Percentiles rank a stretch among this genome's conserved stretches.
phyloP scores from a whole-genome alignment of 2,113 vertebrate genomes.

The Ellobius talpinus region DNA sequence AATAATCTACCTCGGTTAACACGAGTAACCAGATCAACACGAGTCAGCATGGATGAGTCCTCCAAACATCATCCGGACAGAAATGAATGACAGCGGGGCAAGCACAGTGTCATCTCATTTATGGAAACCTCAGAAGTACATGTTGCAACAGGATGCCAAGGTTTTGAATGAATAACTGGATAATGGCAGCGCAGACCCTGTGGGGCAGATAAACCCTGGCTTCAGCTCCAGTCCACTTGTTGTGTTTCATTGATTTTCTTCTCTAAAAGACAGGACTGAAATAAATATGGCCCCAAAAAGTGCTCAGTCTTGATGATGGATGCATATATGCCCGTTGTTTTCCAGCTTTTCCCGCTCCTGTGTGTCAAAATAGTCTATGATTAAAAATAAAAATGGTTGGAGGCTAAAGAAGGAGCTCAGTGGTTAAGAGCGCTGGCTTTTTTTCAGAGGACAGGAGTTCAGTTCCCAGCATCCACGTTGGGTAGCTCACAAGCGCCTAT shows the following conservation, averaged over 20 bases:
- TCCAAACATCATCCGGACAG: background rate
- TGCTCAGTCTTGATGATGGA: background rate
- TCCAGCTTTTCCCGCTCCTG: background rate
- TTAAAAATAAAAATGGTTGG: slow-evolving; percentile 30
- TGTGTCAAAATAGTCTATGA: background rate
- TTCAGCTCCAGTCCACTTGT: background rate
- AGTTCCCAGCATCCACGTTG: background rate
- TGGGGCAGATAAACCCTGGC: background rate
- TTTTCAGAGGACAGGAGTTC: background rate
- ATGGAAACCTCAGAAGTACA: background rate
- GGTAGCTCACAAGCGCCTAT: background rate
- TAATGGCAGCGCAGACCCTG: background rate
- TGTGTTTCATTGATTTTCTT: background rate
- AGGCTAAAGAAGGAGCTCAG: background rate
- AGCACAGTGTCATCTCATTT: background rate
- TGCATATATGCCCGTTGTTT: background rate
- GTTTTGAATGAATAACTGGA: background rate
- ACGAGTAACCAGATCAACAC: background rate
- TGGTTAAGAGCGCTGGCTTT: background rate
- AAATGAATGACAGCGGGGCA: background rate
- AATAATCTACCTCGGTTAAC: slow-evolving; percentile 14
- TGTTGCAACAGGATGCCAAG: background rate
- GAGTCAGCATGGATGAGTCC: background rate
- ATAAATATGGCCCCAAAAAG: background rate
- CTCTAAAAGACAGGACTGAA: background rate